Evolutionary conservation across 1,140 invertebrate genomes (phyloP), one percentile per base, ranked within the genome.

Genomic region (Dufourea novaeangliae): DNA sequence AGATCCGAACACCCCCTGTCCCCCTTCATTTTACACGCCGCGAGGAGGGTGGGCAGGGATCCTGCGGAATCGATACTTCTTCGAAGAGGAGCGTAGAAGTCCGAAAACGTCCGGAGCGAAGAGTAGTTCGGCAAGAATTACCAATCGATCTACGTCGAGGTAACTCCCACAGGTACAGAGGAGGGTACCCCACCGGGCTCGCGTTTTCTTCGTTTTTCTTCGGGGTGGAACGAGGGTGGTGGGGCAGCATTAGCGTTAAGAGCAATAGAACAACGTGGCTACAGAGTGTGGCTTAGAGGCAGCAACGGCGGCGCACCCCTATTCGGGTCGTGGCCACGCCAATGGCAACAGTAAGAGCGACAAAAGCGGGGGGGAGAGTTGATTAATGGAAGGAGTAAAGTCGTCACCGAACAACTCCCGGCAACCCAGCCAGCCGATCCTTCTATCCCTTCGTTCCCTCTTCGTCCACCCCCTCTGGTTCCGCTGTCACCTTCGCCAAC

Each of bases 301-400:
- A n/a, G n/a, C n/a, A n/a, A n/a, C 80, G 79, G 66, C 72, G 34
- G 34, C 34, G 20, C 78, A 78, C 67, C 68, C 81, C 66, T 54
- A n/a, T 27, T 50, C 61, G 61, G 11, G 29, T 34, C n/a, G 39
- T 52, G n/a, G 73, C 54, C 41, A 61, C 71, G 59, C 67, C 76
- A 52, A 63, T 61, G 50, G 70, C 37, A 75, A 67, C 71, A 64
- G 74, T 72, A 84, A 61, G 62, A 83, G 67, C 85, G 85, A 89
- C 89, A 89, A 88, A 88, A 88, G 86, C 82, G 80, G 72, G 78
- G 80, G 69, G 77, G 82, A 87, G 84, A 86, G 73, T 91, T 91
- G 90, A 91, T 91, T 90, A 89, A 91, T 91, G 89, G 84, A 86
- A 86, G 82, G 83, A 87, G 88, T 88, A 88, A 88, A 88, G 87